A percentile compares a stretch with the other conserved stretches of the same genome.
Evolutionary conservation across 2,113 vertebrate genomes (phyloP).

Genomic region (Antechinus stuartii): DNA sequence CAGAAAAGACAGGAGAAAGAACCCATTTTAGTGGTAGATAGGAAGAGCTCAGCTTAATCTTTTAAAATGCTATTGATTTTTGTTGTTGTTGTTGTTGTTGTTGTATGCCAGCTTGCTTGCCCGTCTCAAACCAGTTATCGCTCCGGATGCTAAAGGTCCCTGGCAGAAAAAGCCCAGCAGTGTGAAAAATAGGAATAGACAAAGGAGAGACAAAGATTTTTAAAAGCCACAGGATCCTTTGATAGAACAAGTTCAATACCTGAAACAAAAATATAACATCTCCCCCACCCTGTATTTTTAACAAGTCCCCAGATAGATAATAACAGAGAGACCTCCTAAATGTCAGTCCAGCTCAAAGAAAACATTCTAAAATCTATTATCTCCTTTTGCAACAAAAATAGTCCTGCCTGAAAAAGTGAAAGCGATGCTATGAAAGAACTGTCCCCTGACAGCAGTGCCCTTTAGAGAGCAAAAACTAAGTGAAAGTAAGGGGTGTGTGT

Average conservation of each 20-base stretch:
- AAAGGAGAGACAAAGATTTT: constrained; percentile 54
- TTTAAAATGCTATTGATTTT: constrained; percentile 75
- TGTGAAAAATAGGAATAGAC: constrained; percentile 63
- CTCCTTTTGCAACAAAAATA: constrained; percentile 62
- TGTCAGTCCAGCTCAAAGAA: constrained; percentile 61
- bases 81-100: constrained; percentile 35
- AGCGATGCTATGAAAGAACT: constrained; percentile 33
- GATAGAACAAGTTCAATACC: constrained; percentile 74
- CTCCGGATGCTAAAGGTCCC: constrained; percentile 59
- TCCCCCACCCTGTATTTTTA: constrained; percentile 66
- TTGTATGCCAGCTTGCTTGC: constrained; percentile 68
- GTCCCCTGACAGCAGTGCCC: not conserved
- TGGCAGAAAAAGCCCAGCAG: constrained; percentile 61
- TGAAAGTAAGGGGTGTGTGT: not conserved
- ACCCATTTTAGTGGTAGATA: constrained; percentile 56
- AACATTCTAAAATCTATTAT: constrained; percentile 60
- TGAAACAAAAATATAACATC: constrained; percentile 54
- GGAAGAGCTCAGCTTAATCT: constrained; percentile 68
- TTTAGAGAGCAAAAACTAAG: constrained; percentile 34
- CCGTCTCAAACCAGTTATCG: constrained; percentile 62
- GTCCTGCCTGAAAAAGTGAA: constrained; percentile 50
- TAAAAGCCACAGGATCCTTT: constrained; percentile 63
- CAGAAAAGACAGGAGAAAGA: not conserved
- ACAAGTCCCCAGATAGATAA: constrained; percentile 73
- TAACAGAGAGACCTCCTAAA: constrained; percentile 59